phyloP scores from a whole-genome alignment of 2,888 invertebrate genomes.

The Lycia hirtaria region DNA sequence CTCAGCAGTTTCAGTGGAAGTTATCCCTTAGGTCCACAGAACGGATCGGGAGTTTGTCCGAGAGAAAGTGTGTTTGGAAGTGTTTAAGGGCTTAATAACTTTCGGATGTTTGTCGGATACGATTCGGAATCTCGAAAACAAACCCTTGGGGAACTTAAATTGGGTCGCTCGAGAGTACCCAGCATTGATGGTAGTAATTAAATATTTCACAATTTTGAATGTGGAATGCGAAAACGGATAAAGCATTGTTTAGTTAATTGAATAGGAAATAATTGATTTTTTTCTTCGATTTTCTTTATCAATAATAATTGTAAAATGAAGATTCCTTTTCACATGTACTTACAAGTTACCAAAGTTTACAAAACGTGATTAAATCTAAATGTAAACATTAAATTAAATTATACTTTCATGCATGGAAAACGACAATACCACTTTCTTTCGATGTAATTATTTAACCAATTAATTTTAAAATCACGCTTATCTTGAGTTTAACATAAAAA shows the following conservation, averaged over 20 bases:
- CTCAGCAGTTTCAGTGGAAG: constrained; percentile 13
- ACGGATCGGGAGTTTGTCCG: constrained; percentile 19
- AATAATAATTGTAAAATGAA: too few species aligned
- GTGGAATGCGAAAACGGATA: not conserved
- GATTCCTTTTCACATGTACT: too few species aligned
- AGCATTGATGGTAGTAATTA: constrained; percentile 19
- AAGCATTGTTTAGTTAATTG: not conserved
- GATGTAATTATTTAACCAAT: too few species aligned
- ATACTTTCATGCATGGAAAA: too few species aligned
- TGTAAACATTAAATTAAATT: too few species aligned
- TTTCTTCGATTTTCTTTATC: too few species aligned
- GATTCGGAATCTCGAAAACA: constrained; percentile 26
- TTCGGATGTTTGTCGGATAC: constrained; percentile 31
- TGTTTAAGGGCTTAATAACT: constrained; percentile 31
- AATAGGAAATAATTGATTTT: too few species aligned
- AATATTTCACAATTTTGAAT: constrained; percentile 19
- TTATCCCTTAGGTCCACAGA: constrained; percentile 18
- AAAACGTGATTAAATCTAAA: not conserved
- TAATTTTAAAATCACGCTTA: too few species aligned
- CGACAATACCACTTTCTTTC: too few species aligned
- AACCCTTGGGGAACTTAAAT: constrained; percentile 30
- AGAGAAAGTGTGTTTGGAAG: constrained; percentile 19
- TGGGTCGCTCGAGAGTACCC: constrained; percentile 21
- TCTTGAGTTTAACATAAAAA: too few species aligned
- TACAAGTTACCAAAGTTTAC: too few species aligned